Evolutionary conservation across 2,888 invertebrate genomes (phyloP).

Genomic region (Epinotia ramella): DNA sequence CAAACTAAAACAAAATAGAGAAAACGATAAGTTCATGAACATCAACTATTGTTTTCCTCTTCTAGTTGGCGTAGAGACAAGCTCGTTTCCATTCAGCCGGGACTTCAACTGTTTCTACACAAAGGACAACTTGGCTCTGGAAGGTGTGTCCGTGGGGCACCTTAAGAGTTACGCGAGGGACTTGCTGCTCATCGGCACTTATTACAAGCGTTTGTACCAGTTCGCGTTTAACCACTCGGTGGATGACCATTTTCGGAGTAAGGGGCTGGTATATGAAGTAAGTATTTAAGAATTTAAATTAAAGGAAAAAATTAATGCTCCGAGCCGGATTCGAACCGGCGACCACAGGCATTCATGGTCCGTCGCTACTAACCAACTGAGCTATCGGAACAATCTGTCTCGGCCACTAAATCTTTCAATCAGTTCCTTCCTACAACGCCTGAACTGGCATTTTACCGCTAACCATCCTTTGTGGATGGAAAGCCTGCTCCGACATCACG

Average conservation of each 20-base stretch:
- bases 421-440: no score
- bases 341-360: no score
- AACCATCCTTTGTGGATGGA: no score
- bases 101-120: slow-evolving; percentile 75
- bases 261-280: slow-evolving; percentile 80
- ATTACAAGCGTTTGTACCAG: slow-evolving; percentile 72
- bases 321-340: no score
- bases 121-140: slow-evolving; percentile 73
- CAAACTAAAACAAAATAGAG: no score
- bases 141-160: slow-evolving; percentile 76
- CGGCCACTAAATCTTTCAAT: no score
- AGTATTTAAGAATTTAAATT: slow-evolving; percentile 42
- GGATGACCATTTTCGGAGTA: slow-evolving; percentile 70
- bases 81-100: slow-evolving; percentile 78
- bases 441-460: no score
- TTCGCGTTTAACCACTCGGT: slow-evolving; percentile 72
- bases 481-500: no score
- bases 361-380: no score
- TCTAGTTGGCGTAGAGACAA: slow-evolving; percentile 86
- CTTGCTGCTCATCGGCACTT: slow-evolving; percentile 73
- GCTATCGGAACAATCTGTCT: no score
- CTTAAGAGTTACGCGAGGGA: slow-evolving; percentile 71
- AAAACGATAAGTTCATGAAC: not conserved
- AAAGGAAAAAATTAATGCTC: no score
- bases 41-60: slow-evolving; percentile 46